phyloP scores from a whole-genome alignment of 2,888 invertebrate species.

The Tanytarsus gracilentus region DNA sequence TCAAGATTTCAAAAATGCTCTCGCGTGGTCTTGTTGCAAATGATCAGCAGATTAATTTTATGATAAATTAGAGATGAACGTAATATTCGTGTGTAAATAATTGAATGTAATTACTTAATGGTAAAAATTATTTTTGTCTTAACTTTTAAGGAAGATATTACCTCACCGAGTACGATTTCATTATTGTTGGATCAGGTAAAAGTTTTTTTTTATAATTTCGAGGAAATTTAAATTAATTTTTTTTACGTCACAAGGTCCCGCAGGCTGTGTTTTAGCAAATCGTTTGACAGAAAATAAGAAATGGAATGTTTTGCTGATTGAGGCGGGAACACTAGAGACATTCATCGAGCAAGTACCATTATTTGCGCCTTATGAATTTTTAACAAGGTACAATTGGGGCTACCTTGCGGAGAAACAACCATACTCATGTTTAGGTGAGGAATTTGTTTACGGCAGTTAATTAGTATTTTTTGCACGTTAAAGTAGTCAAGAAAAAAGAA shows the following conservation, averaged over 20 bases:
- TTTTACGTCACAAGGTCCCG: conserved; percentile 54
- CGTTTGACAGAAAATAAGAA: conserved; percentile 22
- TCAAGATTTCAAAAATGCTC: too few relatives aligned
- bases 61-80: not conserved
- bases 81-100: not conserved
- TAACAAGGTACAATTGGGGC: conserved; percentile 40
- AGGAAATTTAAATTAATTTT: not conserved
- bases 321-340: conserved; percentile 46
- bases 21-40: too few relatives aligned
- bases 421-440: conserved; percentile 44
- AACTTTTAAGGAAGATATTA: conserved; percentile 10
- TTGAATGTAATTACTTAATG: not conserved
- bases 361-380: conserved; percentile 43
- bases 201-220: not conserved
- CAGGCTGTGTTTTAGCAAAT: conserved; percentile 46
- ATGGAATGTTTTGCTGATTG: conserved; percentile 40
- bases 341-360: conserved; percentile 37
- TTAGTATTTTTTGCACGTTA: not conserved
- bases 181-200: conserved; percentile 5
- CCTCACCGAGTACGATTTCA: conserved; percentile 16
- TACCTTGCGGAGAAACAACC: conserved; percentile 38
- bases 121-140: not conserved
- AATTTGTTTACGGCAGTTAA: not conserved
- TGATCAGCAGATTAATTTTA: too few relatives aligned
- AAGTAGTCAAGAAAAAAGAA: not conserved